Base-by-base conservation (phyloP, 2,797 vertebrate genomes). In the Fistularia tabacaria region DNA sequence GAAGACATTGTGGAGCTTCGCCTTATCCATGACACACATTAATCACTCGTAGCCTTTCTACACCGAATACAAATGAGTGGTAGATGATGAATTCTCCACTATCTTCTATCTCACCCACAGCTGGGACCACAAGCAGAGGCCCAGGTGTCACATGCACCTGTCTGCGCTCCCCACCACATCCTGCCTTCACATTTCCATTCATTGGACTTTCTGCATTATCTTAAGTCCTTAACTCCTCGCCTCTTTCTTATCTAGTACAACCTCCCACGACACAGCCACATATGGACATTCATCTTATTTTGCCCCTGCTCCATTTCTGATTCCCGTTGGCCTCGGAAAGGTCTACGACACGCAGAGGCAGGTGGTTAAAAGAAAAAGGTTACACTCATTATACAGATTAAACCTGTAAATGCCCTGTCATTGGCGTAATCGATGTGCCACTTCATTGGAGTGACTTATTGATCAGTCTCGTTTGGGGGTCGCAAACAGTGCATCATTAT, bases 311-410 rank as follows among this genome's bases (percentile, higher is more conserved):
- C n/a, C 36, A 36, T 41, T 46, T 14, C 42, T 8, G 40, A 36
- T 71, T 63, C 66, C 74, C 36, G 59, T 54, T 61, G 73, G 76
- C 77, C 73, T 74, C 71, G 59, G 56, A 71, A 50, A 59, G 54
- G 69, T 59, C 44, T 13, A 13, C 69, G 66, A 67, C 74, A 74
- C 66, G 70, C 71, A 71, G 61, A 76, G 80, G 77, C 76, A 74
- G 73, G 73, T 74, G 82, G 71, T 71, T 77, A 66, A 83, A 76
- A 81, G 76, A 79, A 83, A 89, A 90, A 89, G 89, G 86, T 88
- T 87, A 86, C 57, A 54, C 81, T 89, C 86, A 88, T 92, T 90
- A 90, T 85, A 88, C 82, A 88, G 86, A 92, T 91, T 89, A 91
- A 92, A 90, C 85, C 84, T 87, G 82, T 89, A 87, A 90, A 89